Base-by-base conservation (phyloP, 2,888 invertebrate genomes). In the Ochlodes sylvanus region DNA sequence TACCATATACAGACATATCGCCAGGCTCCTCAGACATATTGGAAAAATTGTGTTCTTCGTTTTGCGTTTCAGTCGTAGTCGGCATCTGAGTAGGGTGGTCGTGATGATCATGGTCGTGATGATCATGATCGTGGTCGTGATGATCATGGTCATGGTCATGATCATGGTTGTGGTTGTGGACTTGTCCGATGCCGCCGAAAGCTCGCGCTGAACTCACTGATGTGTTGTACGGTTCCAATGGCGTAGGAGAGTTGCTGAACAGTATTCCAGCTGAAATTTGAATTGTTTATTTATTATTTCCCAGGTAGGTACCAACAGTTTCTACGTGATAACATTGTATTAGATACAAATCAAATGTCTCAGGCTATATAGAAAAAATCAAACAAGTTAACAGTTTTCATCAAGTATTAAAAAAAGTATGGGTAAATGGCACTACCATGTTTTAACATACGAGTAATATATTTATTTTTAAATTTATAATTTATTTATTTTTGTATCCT, bases 201-300 rank as follows among this genome's bases (percentile, higher is more conserved):
- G 96, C 95, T 75, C 95, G 94, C 71, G 95, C 94, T 64, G 94
- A 94, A 70, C 94, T 94, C 68, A 93, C 82, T 0, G 92, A 87
- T 7, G 85, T 78, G 76, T 93, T 93, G 82, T 88, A 90, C 78
- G 89, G 94, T 83, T 91, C 94, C 69, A 94, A 88, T 0, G 94
- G 92, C 47, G 95, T 94, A 55, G 95, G 95, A 69, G 95, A 94
- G 86, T 94, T 95, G 34, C 94, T 91, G 77, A 96, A 94, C 73
- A 96, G 94, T 60, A 96, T 93, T 58, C 96, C 96, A 77, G 95
- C 97, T 96, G 87, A 94, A 94, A 61, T 47, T 42, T 27, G 17
- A 57, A 73, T 72, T n/a, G 34, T 41, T 41, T 10, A 21, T 7
- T 32, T 57, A 38, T 17, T 38, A 15, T 27, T 27, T 27, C 27